A percentile compares a stretch with the other conserved stretches of the same genome.
Conservation (phyloP, 2,113 vertebrate species). For the Oncorhynchus gorbuscha region DNA sequence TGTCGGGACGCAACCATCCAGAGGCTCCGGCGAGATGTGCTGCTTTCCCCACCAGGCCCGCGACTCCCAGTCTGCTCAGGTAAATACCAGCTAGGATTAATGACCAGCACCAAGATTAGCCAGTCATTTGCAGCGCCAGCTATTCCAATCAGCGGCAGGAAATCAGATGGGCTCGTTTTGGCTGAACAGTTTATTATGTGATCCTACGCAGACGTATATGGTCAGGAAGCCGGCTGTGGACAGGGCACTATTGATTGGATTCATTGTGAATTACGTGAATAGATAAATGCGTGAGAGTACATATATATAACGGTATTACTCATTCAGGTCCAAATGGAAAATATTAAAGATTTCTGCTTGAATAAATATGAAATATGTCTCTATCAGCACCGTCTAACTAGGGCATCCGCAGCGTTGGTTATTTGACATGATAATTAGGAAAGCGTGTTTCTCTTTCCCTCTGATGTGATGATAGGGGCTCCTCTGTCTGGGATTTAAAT, state of each 20-base stretch:
- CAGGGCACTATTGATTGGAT: slow-evolving; percentile 69
- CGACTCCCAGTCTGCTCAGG: slow-evolving; percentile 73
- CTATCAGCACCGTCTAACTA: slow-evolving; percentile 57
- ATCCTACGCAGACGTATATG: slow-evolving; percentile 61
- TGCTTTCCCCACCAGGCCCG: slow-evolving; percentile 65
- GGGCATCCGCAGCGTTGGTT: slow-evolving; percentile 50
- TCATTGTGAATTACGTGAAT: slow-evolving; percentile 74
- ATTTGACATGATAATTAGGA: slow-evolving; percentile 69
- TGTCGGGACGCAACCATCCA: slow-evolving; percentile 57
- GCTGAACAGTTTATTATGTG: slow-evolving; percentile 59
- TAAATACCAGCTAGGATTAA: slow-evolving; percentile 64
- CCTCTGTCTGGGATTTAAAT: slow-evolving; percentile 72
- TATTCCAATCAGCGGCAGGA: slow-evolving; percentile 57
- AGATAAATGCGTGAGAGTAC: slow-evolving; percentile 74
- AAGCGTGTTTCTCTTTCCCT: slow-evolving; percentile 66
- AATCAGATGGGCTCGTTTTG: slow-evolving; percentile 60
- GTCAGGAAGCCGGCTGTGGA: slow-evolving; percentile 27
- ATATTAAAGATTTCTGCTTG: slow-evolving; percentile 45
- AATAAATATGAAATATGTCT: slow-evolving; percentile 66
- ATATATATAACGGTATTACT: slow-evolving; percentile 72
- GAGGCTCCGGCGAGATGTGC: slow-evolving; percentile 60
- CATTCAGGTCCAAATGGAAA: slow-evolving; percentile 55
- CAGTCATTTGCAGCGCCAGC: slow-evolving; percentile 41
- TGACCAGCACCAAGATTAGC: slow-evolving; percentile 64
- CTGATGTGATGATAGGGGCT: slow-evolving; percentile 61